Base-by-base conservation (phyloP, 2,888 invertebrate genomes). In the Leucoma salicis region DNA sequence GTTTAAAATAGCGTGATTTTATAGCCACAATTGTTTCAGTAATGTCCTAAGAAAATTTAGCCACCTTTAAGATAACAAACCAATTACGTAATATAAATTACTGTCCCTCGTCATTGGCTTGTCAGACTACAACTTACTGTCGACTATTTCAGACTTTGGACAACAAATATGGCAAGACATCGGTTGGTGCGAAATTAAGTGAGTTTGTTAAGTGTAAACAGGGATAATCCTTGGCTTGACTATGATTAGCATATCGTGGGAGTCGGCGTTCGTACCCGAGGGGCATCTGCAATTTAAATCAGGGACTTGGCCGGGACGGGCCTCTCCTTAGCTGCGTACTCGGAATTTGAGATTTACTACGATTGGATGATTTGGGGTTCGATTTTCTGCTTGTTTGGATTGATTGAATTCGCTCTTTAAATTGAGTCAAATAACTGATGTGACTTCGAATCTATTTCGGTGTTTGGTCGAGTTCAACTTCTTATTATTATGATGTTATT, bases 151-250 rank as follows among this genome's bases (percentile, higher is more conserved):
- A 49, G 46, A 46, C 32, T 53, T 53, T 45, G 44, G 49, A 62
- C 59, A 68, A 69, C 73, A 73, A 79, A 78, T 78, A 78, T 76
- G 70, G 66, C 73, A 74, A 78, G 84, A 80, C 79, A 81, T 78
- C 81, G 81, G 81, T 83, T 79, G 78, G 78, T 71, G 74, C 73
- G 74, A 89, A 88, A 87, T 89, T 87, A 89, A 89, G 87, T 86
- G 83, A 87, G 86, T 89, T 89, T 87, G 88, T 87, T 86, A 86
- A 86, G 87, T 87, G 88, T 89, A 88, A 88, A 89, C 87, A 87
- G 86, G 87, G 86, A 88, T 89, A 87, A 89, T 89, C 87, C 88
- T 83, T 83, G 74, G 86, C 87, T 88, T 82, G 84, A 74, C 84
- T 86, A 85, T 88, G 85, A 89, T 89, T 89, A 89, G 87, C 88